A percentile compares a stretch with the other conserved stretches of the same genome.
These are phyloP conservation scores for Taenioides sp. DNA, from an alignment of 2,797 vertebrate species.

Conservation along the genomic window DNA sequence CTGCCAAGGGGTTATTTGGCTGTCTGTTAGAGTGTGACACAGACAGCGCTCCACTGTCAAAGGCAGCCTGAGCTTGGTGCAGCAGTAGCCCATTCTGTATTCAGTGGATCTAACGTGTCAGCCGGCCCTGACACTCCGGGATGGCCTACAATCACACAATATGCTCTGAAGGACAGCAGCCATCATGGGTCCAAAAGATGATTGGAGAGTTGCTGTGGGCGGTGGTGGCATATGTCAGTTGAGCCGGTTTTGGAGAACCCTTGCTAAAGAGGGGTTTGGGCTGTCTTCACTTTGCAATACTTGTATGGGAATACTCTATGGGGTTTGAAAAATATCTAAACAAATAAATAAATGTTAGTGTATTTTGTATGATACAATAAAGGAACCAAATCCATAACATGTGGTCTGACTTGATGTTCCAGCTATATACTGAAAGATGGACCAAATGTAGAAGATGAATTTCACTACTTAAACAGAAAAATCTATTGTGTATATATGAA, in stretches of 20 bases:
- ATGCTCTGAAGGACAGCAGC: slow-evolving; percentile 58
- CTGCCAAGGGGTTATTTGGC: slow-evolving; percentile 82
- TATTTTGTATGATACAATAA: neutral
- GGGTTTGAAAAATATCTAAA: neutral
- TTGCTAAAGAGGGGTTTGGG: neutral
- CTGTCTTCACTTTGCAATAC: neutral
- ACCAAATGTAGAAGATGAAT: no score
- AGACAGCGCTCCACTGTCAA: slow-evolving; percentile 73
- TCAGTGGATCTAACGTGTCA: slow-evolving; percentile 67
- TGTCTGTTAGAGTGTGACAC: slow-evolving; percentile 80
- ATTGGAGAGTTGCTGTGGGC: slow-evolving; percentile 42
- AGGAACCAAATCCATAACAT: neutral
- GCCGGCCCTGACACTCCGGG: slow-evolving; percentile 64
- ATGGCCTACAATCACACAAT: slow-evolving; percentile 70
- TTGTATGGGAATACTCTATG: neutral
- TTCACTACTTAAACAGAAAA: no score
- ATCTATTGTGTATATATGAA: neutral
- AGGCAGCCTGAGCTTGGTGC: slow-evolving; percentile 67
- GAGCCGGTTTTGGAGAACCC: slow-evolving; percentile 38
- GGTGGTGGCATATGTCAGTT: slow-evolving; percentile 48
- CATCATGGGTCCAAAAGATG: slow-evolving; percentile 46
- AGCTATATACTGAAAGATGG: neutral
- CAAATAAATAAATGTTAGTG: neutral
- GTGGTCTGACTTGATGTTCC: neutral
- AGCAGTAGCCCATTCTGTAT: slow-evolving; percentile 62